Evolutionary conservation across 2,797 vertebrate species (phyloP).

Genomic region (Thamnophis elegans): DNA sequence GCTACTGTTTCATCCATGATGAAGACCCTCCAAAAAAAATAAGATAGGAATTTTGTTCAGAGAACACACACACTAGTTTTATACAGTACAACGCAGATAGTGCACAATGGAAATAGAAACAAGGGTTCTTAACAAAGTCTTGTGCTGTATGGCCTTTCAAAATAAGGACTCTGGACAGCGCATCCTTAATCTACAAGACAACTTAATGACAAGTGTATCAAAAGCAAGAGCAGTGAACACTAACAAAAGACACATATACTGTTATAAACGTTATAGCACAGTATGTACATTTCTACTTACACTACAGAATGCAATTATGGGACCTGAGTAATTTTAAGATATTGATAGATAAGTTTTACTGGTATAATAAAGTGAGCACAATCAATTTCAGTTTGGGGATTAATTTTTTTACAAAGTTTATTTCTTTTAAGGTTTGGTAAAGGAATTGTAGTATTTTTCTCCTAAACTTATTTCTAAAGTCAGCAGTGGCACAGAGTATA

Average conservation of each 20-base stretch:
- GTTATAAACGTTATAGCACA: neutral
- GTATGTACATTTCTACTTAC: neutral
- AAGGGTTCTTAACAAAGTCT: neutral
- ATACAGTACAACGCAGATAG: neutral
- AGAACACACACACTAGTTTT: neutral
- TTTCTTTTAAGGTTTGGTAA: neutral
- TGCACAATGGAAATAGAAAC: neutral
- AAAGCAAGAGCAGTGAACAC: neutral
- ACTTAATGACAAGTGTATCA: neutral
- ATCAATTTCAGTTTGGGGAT: neutral
- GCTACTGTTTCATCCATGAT: conserved; percentile 77
- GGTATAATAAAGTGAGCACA: neutral
- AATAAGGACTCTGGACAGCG: neutral
- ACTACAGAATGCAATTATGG: neutral
- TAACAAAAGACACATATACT: neutral
- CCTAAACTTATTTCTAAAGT: no score
- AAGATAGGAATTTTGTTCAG: neutral
- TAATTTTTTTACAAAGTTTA: neutral
- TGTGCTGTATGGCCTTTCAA: neutral
- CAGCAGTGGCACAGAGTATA: no score
- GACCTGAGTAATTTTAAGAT: neutral
- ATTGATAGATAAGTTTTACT: neutral
- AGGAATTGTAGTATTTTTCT: neutral
- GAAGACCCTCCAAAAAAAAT: conserved; percentile 19
- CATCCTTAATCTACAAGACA: neutral